Evolutionary conservation across 2,888 invertebrate genomes (phyloP), one percentile per base, ranked within the genome.

Genomic region (Rotaria macrura): DNA sequence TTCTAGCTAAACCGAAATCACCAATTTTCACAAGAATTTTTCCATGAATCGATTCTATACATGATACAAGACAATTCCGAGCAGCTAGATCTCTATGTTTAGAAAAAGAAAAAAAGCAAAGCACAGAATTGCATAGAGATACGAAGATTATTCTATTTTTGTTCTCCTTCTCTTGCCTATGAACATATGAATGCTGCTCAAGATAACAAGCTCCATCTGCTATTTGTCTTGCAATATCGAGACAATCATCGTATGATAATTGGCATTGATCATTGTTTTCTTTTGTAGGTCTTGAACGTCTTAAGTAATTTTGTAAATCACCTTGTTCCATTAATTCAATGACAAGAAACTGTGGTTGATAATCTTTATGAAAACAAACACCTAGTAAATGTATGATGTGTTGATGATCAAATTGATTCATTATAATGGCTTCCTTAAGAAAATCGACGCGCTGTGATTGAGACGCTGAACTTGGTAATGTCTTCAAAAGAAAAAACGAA

Each of bases 251-350:
- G 20, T 97, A 92, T 0, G 94, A 94, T 54, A 98, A 91, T 72
- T 85, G 65, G 40, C 52, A 72, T 57, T 54, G 38, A 40, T 49
- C 29, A 57, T 1, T 52, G 89, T 90, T 88, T 91, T 94, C 94
- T 89, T 93, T 90, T n/a, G 93, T 92, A 72, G 94, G 93, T 86
- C 97, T 92, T 88, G 95, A 95, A 10, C 94, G 93, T 85, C 97
- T 92, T 83, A 99, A 92, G 90, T 96, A 98, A 87, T 95, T 95
- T 54, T 97, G 92, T 86, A 99, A 92, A 91, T 98, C 98, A 0
- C 98, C 97, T 9, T 95, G 96, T 90, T 96, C 95, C 99, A 99
- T 99, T 34, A 98, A 93, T 90, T 99, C 98, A 93, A 98, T 94
- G 84, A 99, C 94, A 87, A 99, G 94, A 88, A 95, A 95, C 89